Percentiles rank a stretch among this genome's conserved stretches.
Conservation (phyloP, 2,888 invertebrate species). For the Dryobotodes eremita region DNA sequence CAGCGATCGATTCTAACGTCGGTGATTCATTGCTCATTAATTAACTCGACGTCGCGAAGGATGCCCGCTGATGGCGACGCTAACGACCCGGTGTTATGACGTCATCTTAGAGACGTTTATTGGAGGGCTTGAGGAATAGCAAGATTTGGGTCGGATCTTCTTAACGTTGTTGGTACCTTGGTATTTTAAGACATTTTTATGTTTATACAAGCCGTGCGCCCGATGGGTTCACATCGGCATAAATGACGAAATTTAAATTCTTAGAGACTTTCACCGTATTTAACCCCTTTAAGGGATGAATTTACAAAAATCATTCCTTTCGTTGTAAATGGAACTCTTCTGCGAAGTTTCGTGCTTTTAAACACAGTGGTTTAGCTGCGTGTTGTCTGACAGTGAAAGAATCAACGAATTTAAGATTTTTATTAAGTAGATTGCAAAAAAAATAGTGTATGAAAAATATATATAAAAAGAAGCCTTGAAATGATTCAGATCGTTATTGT, state of each 20-base stretch:
- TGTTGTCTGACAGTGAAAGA: too few relatives aligned
- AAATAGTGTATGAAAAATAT: background rate
- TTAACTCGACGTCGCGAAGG: constrained; percentile 54
- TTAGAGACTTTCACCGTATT: background rate
- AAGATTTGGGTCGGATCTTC: constrained; percentile 26
- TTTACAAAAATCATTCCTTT: too few relatives aligned
- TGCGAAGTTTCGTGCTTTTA: too few relatives aligned
- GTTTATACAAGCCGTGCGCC: background rate
- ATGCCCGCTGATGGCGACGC: constrained; percentile 52
- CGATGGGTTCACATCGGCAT: background rate
- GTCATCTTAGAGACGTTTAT: constrained; percentile 58
- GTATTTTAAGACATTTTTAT: background rate
- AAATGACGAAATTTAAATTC: background rate
- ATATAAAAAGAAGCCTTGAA: background rate
- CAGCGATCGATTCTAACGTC: constrained; percentile 45
- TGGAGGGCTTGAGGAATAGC: constrained; percentile 47
- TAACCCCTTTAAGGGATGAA: too few relatives aligned
- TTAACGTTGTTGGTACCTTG: constrained; percentile 6
- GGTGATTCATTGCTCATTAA: constrained; percentile 63
- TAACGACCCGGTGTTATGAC: constrained; percentile 59
- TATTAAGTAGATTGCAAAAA: too few relatives aligned
- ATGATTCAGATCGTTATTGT: background rate
- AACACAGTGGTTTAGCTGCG: too few relatives aligned
- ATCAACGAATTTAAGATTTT: too few relatives aligned
- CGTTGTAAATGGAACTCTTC: too few relatives aligned